A percentile compares a stretch with the other conserved stretches of the same genome.
These are phyloP conservation scores for Stigmatopora argus DNA, from an alignment of 2,113 vertebrate species.

Conservation along the genomic window DNA sequence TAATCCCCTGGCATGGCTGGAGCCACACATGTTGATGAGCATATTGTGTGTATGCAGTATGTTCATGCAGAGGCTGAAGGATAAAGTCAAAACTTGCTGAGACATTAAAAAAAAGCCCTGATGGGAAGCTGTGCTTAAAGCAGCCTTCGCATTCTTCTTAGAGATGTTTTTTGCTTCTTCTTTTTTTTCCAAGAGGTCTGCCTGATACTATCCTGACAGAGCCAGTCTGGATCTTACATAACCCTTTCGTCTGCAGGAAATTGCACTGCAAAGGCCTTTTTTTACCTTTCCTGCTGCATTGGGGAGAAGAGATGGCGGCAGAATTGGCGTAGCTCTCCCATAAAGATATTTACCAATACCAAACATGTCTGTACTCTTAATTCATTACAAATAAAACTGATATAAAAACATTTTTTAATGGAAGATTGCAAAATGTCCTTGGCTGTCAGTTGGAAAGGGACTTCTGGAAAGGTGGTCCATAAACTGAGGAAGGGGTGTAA, in stretches of 20 bases:
- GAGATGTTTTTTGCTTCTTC: constrained; percentile 22
- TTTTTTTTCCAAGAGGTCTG: constrained; percentile 14
- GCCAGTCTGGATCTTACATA: constrained; percentile 33
- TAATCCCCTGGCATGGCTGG: constrained; percentile 56
- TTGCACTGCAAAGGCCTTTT: constrained; percentile 27
- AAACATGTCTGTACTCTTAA: background rate
- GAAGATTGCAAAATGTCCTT: background rate
- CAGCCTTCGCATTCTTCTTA: constrained; percentile 18
- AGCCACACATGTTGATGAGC: constrained; percentile 55
- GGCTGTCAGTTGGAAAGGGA: background rate
- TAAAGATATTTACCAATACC: too few relatives aligned
- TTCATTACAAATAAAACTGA: background rate
- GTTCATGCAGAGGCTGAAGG: constrained; percentile 31
- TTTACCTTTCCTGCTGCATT: constrained; percentile 26
- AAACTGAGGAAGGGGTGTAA: constrained; percentile 1
- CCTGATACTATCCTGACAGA: constrained; percentile 19
- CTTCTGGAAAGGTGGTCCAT: background rate
- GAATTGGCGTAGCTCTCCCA: background rate
- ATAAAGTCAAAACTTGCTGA: constrained; percentile 42
- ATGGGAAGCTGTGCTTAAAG: constrained; percentile 28
- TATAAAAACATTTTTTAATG: background rate
- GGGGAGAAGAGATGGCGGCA: background rate
- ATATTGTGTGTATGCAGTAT: constrained; percentile 12
- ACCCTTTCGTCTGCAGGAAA: constrained; percentile 30
- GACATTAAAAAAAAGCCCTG: constrained; percentile 24